Evolutionary conservation across 2,888 invertebrate species (phyloP), one percentile per base, ranked within the genome.

Genomic region (Norana najaformis): DNA sequence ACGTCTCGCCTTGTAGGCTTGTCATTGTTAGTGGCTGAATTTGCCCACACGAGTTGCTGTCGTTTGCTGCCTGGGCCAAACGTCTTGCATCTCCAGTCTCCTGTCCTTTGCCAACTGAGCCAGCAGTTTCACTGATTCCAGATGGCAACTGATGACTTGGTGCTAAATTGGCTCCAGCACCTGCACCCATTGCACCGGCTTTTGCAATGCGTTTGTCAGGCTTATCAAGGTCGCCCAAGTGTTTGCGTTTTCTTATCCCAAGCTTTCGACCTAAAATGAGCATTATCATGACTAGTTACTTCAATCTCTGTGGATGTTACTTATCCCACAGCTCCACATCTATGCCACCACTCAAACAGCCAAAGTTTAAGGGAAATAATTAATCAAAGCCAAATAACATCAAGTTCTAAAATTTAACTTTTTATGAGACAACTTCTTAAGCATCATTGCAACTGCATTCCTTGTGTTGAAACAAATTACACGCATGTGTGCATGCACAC

Each of bases 41-140:
- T n/a, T 69, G 69, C 1, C 69, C 69, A 11, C 69, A 69, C 30
- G 69, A 69, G 69, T 69, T 69, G 36, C 8, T 36, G 23, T 85
- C 85, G 36, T 35, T 35, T 8, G 36, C 85, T 69, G 69, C n/a
- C 69, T 69, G 69, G 69, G 69, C n/a, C 69, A 69, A 69, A 69
- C 69, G 69, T 69, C 13, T 69, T 35, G n/a, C 85, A 85, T 36
- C 85, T 37, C 85, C 85, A 23, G 85, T 85, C 85, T 36, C 85
- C 20, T 85, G 85, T 69, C 69, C 69, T 37, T 85, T 85, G 36
- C 85, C 85, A 85, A 36, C 36, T 16, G 36, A 35, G 23, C 85
- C 85, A 37, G 36, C 1, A 35, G 35, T 36, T 85, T 20, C 85
- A 85, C 13, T n/a, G 85, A 8, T 85, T 35, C 36, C 85, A 35